phyloP scores from a whole-genome alignment of 1,140 invertebrate genomes.

The Leptinotarsa undecemlineata region DNA sequence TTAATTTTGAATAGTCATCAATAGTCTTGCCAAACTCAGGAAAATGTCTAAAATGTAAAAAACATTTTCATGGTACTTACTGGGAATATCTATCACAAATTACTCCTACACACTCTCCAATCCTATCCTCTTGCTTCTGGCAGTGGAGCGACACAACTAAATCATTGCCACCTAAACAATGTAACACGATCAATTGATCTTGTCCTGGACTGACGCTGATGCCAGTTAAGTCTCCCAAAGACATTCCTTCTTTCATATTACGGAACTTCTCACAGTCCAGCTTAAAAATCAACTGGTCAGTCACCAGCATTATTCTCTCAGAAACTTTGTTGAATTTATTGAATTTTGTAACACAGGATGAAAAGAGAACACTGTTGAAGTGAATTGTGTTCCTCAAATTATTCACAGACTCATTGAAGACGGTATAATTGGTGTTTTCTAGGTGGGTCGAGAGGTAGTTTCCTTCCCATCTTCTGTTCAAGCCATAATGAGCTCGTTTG shows the following conservation, averaged over 20 bases:
- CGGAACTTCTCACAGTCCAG: slow-evolving; percentile 86
- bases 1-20: not conserved
- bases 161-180: slow-evolving; percentile 87
- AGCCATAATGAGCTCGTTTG: slow-evolving; percentile 81
- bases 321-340: slow-evolving; percentile 84
- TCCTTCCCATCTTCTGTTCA: slow-evolving; percentile 83
- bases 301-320: slow-evolving; percentile 85
- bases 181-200: slow-evolving; percentile 89
- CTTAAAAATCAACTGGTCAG: slow-evolving; percentile 87
- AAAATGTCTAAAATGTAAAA: not conserved
- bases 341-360: slow-evolving; percentile 66
- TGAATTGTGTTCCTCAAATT: slow-evolving; percentile 73
- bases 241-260: slow-evolving; percentile 76
- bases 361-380: slow-evolving; percentile 70
- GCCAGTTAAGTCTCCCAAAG: slow-evolving; percentile 66
- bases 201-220: slow-evolving; percentile 78
- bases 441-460: slow-evolving; percentile 81
- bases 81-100: slow-evolving; percentile 73
- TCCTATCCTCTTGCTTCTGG: slow-evolving; percentile 67
- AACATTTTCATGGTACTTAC: slow-evolving; percentile 61
- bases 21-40: not conserved
- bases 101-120: slow-evolving; percentile 88
- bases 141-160: slow-evolving; percentile 78
- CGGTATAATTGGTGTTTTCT: slow-evolving; percentile 76
- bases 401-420: slow-evolving; percentile 72